These are phyloP conservation scores for Drosophila oshimai DNA, from an alignment of 1,140 invertebrate species.

Conservation along the genomic window DNA sequence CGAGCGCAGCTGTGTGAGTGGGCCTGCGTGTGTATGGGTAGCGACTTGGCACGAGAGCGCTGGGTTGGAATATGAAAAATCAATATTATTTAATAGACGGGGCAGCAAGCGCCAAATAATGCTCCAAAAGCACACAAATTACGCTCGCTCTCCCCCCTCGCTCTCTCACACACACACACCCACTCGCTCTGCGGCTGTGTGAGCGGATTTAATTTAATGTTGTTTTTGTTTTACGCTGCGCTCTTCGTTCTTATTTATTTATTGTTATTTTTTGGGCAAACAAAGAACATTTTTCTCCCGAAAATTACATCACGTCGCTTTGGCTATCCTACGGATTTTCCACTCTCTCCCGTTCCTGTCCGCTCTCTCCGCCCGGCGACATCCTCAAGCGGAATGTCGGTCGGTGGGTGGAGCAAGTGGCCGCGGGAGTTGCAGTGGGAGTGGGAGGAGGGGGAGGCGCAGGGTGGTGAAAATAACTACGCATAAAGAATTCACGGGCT, in stretches of 20 bases:
- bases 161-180: slow-evolving; percentile 24
- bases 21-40: slow-evolving; percentile 36
- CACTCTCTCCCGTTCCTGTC: not conserved
- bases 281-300: slow-evolving; percentile 63
- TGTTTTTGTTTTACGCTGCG: slow-evolving; percentile 66
- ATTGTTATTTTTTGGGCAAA: slow-evolving; percentile 58
- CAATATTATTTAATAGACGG: slow-evolving; percentile 78
- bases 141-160: slow-evolving; percentile 12
- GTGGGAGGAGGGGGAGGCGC: not conserved
- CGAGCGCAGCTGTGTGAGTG: slow-evolving; percentile 21
- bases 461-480: slow-evolving; percentile 42
- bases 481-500: slow-evolving; percentile 24
- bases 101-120: slow-evolving; percentile 58
- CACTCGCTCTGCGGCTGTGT: not conserved
- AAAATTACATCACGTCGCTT: slow-evolving; percentile 66
- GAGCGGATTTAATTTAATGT: slow-evolving; percentile 68
- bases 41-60: slow-evolving; percentile 43
- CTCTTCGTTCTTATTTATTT: slow-evolving; percentile 70
- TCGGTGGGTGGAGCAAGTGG: slow-evolving; percentile 41
- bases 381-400: slow-evolving; percentile 47
- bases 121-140: slow-evolving; percentile 45
- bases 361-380: slow-evolving; percentile 31
- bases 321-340: not conserved
- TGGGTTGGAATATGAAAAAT: slow-evolving; percentile 75
- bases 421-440: not conserved